Percentiles rank a stretch among this genome's conserved stretches.
These are phyloP conservation scores for Cacatua alba DNA, from an alignment of 2,113 vertebrate genomes.

Conservation along the genomic window DNA sequence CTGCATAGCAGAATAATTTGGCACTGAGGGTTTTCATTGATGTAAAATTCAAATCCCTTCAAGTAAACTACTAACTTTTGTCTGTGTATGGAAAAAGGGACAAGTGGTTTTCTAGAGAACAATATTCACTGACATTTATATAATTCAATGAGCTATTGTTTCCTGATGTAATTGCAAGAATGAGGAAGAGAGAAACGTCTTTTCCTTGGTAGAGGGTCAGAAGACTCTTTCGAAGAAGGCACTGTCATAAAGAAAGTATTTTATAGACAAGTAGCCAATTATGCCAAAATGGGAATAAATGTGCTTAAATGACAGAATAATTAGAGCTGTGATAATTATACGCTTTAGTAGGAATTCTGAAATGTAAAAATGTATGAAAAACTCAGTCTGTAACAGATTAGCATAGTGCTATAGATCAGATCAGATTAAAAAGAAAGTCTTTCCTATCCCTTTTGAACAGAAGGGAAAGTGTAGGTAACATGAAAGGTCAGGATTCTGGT, in stretches of 20 bases:
- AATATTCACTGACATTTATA: not conserved
- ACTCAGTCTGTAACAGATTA: not conserved
- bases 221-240: not conserved
- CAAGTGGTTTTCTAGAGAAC: not conserved
- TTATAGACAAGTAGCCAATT: not conserved
- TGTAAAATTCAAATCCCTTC: not conserved
- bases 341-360: slow-evolving; percentile 20
- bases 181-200: slow-evolving; percentile 5
- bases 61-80: slow-evolving; percentile 3
- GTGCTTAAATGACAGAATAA: slow-evolving; percentile 49
- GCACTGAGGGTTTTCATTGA: not conserved
- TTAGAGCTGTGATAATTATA: slow-evolving; percentile 12
- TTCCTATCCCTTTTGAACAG: not conserved
- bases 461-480: not conserved
- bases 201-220: slow-evolving; percentile 25
- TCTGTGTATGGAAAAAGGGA: not conserved
- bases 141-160: not conserved
- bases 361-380: slow-evolving; percentile 13
- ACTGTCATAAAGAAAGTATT: not conserved
- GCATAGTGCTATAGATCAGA: not conserved
- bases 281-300: slow-evolving; percentile 27
- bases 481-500: not conserved
- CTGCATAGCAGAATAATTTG: not conserved
- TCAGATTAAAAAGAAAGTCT: slow-evolving; percentile 24
- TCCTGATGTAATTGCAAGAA: slow-evolving; percentile 16